Evolutionary conservation across 2,797 vertebrate species (phyloP).

Genomic region (Aplochiton taeniatus): DNA sequence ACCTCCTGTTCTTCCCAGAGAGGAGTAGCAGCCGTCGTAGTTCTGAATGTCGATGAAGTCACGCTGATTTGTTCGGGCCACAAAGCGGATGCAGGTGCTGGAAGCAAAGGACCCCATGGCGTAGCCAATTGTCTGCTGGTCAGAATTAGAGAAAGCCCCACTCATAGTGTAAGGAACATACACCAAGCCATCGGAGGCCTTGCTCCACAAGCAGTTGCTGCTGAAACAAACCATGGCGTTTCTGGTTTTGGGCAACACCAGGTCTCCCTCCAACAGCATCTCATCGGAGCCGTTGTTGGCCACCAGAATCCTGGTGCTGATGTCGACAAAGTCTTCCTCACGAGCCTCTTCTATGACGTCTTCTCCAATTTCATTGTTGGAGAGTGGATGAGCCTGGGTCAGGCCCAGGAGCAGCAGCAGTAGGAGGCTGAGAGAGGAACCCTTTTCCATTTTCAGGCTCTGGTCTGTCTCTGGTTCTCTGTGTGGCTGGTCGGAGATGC

Average conservation of each 20-base stretch:
- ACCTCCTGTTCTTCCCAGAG: slow-evolving; percentile 66
- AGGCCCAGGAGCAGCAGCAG: slow-evolving; percentile 52
- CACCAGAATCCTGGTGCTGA: slow-evolving; percentile 50
- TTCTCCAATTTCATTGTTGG: slow-evolving; percentile 16
- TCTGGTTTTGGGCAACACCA: slow-evolving; percentile 41
- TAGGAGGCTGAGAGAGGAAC: slow-evolving; percentile 44
- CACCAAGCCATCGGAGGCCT: slow-evolving; percentile 32
- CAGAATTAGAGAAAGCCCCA: slow-evolving; percentile 7
- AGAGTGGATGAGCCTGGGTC: slow-evolving; percentile 40
- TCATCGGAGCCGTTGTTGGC: slow-evolving; percentile 39
- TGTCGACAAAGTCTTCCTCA: slow-evolving; percentile 10
- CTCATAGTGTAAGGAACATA: slow-evolving; percentile 34
- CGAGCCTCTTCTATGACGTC: slow-evolving; percentile 2
- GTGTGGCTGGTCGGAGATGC: slow-evolving; percentile 23
- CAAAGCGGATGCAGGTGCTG: slow-evolving; percentile 47
- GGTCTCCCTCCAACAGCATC: slow-evolving; percentile 44
- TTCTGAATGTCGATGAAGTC: slow-evolving; percentile 50
- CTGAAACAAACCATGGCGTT: slow-evolving; percentile 41
- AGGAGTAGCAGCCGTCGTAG: slow-evolving; percentile 60
- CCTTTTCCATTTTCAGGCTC: slow-evolving; percentile 42
- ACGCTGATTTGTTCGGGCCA: slow-evolving; percentile 17
- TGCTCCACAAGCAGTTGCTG: slow-evolving; percentile 43
- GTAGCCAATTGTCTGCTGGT: slow-evolving; percentile 19
- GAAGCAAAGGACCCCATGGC: slow-evolving; percentile 27
- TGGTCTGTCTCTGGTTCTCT: slow-evolving; percentile 20